Evolutionary conservation across 2,888 invertebrate species (phyloP).

Genomic region (Leptopterna dolabrata): DNA sequence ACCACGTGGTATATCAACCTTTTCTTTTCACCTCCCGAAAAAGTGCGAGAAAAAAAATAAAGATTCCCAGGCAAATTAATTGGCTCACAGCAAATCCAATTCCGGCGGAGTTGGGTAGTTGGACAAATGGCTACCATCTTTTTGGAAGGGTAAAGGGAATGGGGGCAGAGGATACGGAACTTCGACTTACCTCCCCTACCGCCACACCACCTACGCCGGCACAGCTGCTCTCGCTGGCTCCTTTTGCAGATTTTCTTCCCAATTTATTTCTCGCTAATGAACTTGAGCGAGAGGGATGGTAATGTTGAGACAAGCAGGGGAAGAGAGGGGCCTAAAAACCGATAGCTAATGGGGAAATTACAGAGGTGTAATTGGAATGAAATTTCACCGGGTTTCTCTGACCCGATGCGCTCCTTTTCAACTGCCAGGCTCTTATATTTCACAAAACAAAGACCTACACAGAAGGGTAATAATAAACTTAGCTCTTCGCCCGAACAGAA

Average conservation of each 20-base stretch:
- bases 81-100: constrained; percentile 37
- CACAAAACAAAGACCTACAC: neutral
- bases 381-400: constrained; percentile 8
- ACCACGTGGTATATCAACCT: neutral
- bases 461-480: neutral
- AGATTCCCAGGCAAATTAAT: constrained; percentile 26
- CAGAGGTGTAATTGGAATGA: constrained; percentile 30
- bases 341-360: constrained; percentile 39
- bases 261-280: constrained; percentile 44
- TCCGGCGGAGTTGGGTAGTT: neutral
- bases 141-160: neutral
- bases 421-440: neutral
- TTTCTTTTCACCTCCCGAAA: neutral
- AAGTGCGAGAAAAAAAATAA: neutral
- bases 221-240: neutral
- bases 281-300: constrained; percentile 29
- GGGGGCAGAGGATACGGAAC: neutral
- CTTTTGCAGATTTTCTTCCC: constrained; percentile 42
- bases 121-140: constrained; percentile 44
- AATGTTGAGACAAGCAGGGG: neutral
- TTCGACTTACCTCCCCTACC: neutral
- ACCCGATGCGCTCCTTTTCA: neutral
- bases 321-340: neutral
- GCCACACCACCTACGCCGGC: neutral
- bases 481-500: neutral